Conservation (phyloP, 2,888 invertebrate genomes). For the Halictus quadricinctus region DNA sequence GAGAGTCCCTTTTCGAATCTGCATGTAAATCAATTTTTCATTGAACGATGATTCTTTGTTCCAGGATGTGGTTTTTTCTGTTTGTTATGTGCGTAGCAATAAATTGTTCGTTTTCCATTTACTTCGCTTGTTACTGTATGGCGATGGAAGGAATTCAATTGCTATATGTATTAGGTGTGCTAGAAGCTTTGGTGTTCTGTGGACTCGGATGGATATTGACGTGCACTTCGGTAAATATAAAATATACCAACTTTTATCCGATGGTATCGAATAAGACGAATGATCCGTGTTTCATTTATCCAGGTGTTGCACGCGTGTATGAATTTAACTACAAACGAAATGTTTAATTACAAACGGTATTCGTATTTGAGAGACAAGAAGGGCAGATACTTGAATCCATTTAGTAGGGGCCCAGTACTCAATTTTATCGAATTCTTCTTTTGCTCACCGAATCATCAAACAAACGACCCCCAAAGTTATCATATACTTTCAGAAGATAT, state of each 20-base stretch:
- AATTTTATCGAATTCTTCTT: conserved; percentile 96
- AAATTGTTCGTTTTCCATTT: conserved; percentile 93
- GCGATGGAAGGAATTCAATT: conserved; percentile 93
- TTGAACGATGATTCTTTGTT: conserved; percentile 63
- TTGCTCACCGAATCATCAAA: conserved; percentile 90
- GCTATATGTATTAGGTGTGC: conserved; percentile 91
- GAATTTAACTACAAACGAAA: conserved; percentile 97
- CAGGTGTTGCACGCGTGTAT: conserved; percentile 95
- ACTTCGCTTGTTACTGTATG: conserved; percentile 93
- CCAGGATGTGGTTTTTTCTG: conserved; percentile 95
- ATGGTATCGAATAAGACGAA: background rate
- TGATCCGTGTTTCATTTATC: conserved; percentile 45
- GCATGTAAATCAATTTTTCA: background rate
- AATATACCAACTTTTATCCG: background rate
- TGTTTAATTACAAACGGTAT: conserved; percentile 96
- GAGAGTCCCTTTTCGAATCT: background rate
- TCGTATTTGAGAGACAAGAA: conserved; percentile 94
- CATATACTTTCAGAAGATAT: conserved; percentile 87
- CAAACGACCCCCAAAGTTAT: conserved; percentile 85
- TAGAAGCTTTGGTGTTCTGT: conserved; percentile 93
- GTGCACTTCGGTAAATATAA: conserved; percentile 89
- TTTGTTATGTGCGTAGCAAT: conserved; percentile 94
- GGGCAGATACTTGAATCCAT: conserved; percentile 95
- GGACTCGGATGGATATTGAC: conserved; percentile 94
- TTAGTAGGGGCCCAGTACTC: conserved; percentile 93